Evolutionary conservation across 2,113 vertebrate genomes (phyloP), one percentile per base, ranked within the genome.

Genomic region (Cottus gobio): DNA sequence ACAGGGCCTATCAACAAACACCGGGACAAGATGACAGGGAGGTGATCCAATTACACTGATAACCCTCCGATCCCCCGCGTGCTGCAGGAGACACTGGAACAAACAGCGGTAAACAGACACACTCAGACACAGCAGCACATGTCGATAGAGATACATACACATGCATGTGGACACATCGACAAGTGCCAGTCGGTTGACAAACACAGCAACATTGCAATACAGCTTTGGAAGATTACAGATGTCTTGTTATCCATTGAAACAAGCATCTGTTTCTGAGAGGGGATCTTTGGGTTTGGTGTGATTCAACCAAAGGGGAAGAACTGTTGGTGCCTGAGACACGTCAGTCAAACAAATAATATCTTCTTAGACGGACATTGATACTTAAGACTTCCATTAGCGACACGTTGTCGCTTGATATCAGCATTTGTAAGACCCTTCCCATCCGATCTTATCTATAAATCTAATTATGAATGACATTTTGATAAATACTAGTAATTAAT

Each of bases 1-100:
- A 91, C 88, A 86, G 77, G 85, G 84, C 79, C 88, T 91, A 94
- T 93, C 91, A 92, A 90, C 93, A 94, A 94, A 94, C 92, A 92
- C 82, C 52, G 85, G 80, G 80, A 93, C 90, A 90, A 82, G 87
- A 90, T 88, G 91, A 88, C 91, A 93, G 89, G 67, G 82, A 89
- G 91, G 90, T 88, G 91, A 92, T 94, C 93, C 91, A 90, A 93
- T 95, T 94, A 91, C 88, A 91, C 80, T 71, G 94, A 95, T 94
- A 94, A 92, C 92, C 91, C 87, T 70, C 8, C 72, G 85, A 90
- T 88, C 86, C 85, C 69, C 79, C 4, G 36, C 26, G 9, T 79
- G 79, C 87, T 86, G 82, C 66, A 85, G 81, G 85, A 90, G 74
- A 89, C 85, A 85, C 87, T 78, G 85, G 71, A 80, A 89, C 88